Conservation (phyloP, 1,140 invertebrate species). For the Doryteuthis pealeii region DNA sequence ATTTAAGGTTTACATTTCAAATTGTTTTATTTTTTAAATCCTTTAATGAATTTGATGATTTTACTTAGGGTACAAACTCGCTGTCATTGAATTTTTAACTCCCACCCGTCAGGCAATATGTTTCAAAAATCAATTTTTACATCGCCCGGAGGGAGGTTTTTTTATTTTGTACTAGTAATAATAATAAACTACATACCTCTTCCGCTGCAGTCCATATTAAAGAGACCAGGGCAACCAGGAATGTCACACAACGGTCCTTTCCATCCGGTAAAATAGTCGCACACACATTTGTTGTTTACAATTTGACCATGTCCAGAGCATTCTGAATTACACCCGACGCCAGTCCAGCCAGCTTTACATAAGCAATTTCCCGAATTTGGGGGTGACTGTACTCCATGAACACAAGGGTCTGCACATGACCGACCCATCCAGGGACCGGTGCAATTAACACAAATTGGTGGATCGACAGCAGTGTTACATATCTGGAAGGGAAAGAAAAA, state of each 20-base stretch:
- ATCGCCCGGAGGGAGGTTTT: too few relatives aligned
- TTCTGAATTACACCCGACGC: constrained; percentile 48
- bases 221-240: constrained; percentile 46
- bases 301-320: constrained; percentile 46
- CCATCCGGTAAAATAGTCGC: constrained; percentile 46
- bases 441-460: constrained; percentile 42
- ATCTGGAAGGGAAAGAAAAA: neutral
- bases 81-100: too few relatives aligned
- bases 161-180: too few relatives aligned
- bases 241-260: constrained; percentile 47
- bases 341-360: constrained; percentile 46
- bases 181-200: constrained; percentile 33
- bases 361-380: constrained; percentile 38
- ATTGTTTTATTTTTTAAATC: too few relatives aligned
- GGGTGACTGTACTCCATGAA: constrained; percentile 39
- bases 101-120: too few relatives aligned
- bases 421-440: constrained; percentile 43
- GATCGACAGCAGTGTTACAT: constrained; percentile 35
- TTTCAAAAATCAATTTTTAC: too few relatives aligned
- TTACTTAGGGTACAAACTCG: too few relatives aligned
- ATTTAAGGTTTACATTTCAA: too few relatives aligned
- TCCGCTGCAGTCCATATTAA: constrained; percentile 41
- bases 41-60: too few relatives aligned
- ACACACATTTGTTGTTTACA: constrained; percentile 32
- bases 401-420: constrained; percentile 45